Base-by-base conservation (phyloP, 2,888 invertebrate genomes). In the Enchytraeus crypticus region DNA sequence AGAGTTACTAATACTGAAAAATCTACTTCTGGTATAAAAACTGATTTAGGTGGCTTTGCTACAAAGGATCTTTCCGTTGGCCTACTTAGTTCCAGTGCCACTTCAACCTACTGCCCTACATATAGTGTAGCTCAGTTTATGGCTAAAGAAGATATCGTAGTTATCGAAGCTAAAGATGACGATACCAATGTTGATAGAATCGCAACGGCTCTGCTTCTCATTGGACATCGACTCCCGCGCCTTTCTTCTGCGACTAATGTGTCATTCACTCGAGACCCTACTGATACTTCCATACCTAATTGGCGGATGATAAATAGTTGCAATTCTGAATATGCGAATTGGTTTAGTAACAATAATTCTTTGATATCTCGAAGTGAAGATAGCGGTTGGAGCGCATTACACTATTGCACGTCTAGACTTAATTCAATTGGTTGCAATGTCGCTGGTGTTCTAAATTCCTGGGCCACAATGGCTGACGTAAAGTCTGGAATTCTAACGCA, bases 401-500 rank as follows among this genome's bases (percentile, higher is more conserved):
- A 38, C 18, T 38, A 38, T 38, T 18, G 38, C 8, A 38, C 38
- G 38, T 18, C 38, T 14, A 38, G 38, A 18, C n/a, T n/a, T n/a
- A n/a, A n/a, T n/a, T n/a, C n/a, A n/a, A 18, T 38, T 14, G 38
- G 38, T 38, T 8, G 18, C 18, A 8, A 38, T 14, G 18, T 8
- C 38, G 18, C 11, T 18, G 18, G 18, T 38, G 38, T 8, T 14
- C 11, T 8, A 14, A 38, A 18, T 38, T 14, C 38, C 18, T 38
- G 38, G 34, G 32, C 55, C 8, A 54, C 32, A 14, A 33, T 38
- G 5, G 32, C 55, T 2, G 55, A 51, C 4, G 3, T 23, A n/a
- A 67, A 14, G 53, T 67, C 67, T n/a, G 72, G 71, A 18, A 68
- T 84, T 70, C 68, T 77, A 3, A 80, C 80, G 11, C 79, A 80